Conservation (phyloP, 2,113 vertebrate species). For the Tinamus guttatus region DNA sequence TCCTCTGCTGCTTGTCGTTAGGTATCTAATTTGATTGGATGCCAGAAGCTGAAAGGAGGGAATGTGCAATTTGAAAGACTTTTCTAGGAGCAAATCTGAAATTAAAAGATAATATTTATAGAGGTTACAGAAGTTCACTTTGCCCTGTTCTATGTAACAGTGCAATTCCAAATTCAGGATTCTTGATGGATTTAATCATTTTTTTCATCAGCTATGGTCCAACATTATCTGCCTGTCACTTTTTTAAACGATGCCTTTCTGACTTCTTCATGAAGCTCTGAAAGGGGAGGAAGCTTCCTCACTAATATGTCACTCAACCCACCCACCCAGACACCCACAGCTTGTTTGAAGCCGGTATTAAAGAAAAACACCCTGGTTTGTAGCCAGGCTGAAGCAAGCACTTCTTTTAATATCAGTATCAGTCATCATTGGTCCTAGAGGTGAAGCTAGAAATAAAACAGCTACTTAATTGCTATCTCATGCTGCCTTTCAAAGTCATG, state of each 20-base stretch:
- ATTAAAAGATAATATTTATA: constrained; percentile 56
- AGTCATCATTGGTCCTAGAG: constrained; percentile 51
- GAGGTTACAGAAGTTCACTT: constrained; percentile 52
- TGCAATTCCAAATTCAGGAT: constrained; percentile 63
- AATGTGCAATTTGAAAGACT: constrained; percentile 20
- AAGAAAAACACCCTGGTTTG: constrained; percentile 50
- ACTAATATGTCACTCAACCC: constrained; percentile 79
- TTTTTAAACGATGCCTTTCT: constrained; percentile 69
- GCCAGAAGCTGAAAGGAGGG: constrained; percentile 44
- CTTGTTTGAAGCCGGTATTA: constrained; percentile 56
- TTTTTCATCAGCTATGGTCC: constrained; percentile 54
- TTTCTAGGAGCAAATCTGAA: constrained; percentile 21
- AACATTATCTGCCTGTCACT: constrained; percentile 72
- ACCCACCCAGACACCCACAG: constrained; percentile 81
- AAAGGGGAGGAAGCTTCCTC: constrained; percentile 74
- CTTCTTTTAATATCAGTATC: constrained; percentile 51
- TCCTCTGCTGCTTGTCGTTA: constrained; percentile 27
- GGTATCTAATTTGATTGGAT: constrained; percentile 64
- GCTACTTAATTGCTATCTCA: neutral
- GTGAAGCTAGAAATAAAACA: constrained; percentile 44
- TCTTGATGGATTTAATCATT: constrained; percentile 68
- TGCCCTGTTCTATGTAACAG: neutral
- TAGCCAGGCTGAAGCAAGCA: constrained; percentile 61
- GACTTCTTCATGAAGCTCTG: constrained; percentile 66
- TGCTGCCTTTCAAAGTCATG: neutral